Percentiles rank a stretch among this genome's conserved stretches.
Evolutionary conservation across 1,140 invertebrate species (phyloP).

Genomic region (Trichonephila clavata): DNA sequence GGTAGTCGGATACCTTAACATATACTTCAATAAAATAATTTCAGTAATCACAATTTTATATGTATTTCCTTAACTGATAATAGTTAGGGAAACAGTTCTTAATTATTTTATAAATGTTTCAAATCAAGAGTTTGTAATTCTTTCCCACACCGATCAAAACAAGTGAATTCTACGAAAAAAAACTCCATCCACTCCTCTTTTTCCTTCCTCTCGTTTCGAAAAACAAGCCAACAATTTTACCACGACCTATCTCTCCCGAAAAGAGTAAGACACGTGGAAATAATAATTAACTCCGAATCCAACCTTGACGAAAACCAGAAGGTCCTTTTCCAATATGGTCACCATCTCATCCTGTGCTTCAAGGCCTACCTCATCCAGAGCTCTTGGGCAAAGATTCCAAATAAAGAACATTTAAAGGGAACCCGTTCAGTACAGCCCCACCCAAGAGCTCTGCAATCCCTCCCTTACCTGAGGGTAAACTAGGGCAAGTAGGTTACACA

Average conservation of each 20-base stretch:
- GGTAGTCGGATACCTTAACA: too few species aligned
- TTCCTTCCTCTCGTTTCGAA: background rate
- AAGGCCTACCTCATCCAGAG: slow-evolving; percentile 42
- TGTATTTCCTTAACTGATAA: background rate
- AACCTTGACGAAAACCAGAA: slow-evolving; percentile 68
- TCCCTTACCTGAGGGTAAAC: slow-evolving; percentile 69
- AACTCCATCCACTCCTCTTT: background rate
- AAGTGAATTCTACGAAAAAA: background rate
- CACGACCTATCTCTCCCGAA: background rate
- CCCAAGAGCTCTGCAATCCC: slow-evolving; percentile 44
- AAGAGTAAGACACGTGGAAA: slow-evolving; percentile 23
- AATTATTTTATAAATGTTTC: background rate
- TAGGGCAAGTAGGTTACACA: slow-evolving; percentile 73
- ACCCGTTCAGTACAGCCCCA: slow-evolving; percentile 49
- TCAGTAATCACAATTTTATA: background rate
- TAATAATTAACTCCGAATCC: slow-evolving; percentile 8
- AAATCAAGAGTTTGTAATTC: background rate
- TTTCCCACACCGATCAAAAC: background rate
- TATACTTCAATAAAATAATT: too few species aligned
- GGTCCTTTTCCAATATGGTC: slow-evolving; percentile 67
- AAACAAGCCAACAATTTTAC: slow-evolving; percentile 16
- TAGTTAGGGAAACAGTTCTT: background rate
- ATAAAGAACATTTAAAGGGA: slow-evolving; percentile 57
- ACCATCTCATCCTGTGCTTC: slow-evolving; percentile 60
- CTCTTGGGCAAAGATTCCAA: slow-evolving; percentile 72